Conservation (phyloP, 2,113 vertebrate genomes). For the human (Homo sapiens) region DNA sequence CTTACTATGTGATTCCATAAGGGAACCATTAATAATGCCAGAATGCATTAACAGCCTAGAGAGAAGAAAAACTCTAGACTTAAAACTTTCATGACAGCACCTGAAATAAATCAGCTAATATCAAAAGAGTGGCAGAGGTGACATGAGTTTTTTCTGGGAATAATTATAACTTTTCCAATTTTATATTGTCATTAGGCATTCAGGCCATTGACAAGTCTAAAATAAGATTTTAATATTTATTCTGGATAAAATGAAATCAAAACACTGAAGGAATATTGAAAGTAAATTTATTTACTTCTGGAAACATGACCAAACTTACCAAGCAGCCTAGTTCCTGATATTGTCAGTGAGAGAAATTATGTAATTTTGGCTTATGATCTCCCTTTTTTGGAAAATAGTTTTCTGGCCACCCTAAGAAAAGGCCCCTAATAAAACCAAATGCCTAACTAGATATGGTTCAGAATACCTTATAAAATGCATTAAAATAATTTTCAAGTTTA, state of each 20-base stretch:
- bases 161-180: slow-evolving; percentile 36
- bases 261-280: not conserved
- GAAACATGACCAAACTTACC: not conserved
- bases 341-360: not conserved
- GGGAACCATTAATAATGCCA: slow-evolving; percentile 88
- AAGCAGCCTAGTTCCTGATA: not conserved
- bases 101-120: slow-evolving; percentile 55
- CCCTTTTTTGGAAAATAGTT: not conserved
- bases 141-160: not conserved
- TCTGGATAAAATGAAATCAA: not conserved
- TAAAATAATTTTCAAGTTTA: slow-evolving; percentile 8
- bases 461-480: not conserved
- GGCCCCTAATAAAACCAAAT: not conserved
- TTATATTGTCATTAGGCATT: slow-evolving; percentile 31
- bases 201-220: not conserved
- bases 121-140: not conserved
- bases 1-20: slow-evolving; percentile 87
- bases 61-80: slow-evolving; percentile 67
- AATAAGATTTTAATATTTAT: slow-evolving; percentile 34
- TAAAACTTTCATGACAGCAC: slow-evolving; percentile 42
- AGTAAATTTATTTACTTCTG: not conserved
- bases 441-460: not conserved
- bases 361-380: not conserved
- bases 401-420: not conserved
- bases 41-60: slow-evolving; percentile 84